Conservation (phyloP, 2,888 invertebrate species). For the Hirtodrosophila trivittata region DNA sequence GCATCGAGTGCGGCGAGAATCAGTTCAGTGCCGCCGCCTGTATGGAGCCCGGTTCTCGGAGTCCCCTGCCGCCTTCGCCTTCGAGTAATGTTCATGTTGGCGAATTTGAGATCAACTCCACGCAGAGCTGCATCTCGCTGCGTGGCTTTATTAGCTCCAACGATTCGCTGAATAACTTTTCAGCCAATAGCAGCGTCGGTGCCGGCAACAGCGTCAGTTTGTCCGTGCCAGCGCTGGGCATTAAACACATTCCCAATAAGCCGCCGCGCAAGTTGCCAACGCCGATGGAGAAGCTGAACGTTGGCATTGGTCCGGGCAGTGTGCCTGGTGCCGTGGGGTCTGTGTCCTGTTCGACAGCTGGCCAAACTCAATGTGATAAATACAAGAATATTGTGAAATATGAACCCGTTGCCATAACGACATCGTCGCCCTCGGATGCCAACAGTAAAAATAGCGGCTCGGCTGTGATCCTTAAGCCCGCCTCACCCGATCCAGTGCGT, state of each 20-base stretch:
- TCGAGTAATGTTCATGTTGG: constrained; percentile 77
- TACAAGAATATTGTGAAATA: constrained; percentile 82
- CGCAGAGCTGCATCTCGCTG: constrained; percentile 80
- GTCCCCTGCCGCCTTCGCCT: constrained; percentile 89
- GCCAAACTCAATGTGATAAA: constrained; percentile 77
- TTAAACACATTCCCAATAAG: constrained; percentile 82
- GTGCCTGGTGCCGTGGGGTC: not conserved
- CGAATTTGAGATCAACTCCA: constrained; percentile 82
- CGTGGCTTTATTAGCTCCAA: constrained; percentile 82
- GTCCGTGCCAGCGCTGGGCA: constrained; percentile 35
- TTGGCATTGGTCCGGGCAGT: constrained; percentile 3
- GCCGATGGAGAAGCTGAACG: constrained; percentile 50
- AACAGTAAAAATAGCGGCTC: constrained; percentile 77
- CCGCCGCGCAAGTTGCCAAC: constrained; percentile 82
- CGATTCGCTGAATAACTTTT: constrained; percentile 81
- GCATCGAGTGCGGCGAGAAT: constrained; percentile 89
- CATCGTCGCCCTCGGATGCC: constrained; percentile 76
- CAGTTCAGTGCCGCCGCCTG: constrained; percentile 90
- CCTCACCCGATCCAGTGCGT: constrained; percentile 66
- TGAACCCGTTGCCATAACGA: constrained; percentile 83
- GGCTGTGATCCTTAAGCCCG: constrained; percentile 80
- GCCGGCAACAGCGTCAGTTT: constrained; percentile 28
- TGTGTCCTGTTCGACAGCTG: not conserved
- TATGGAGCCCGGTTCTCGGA: constrained; percentile 92
- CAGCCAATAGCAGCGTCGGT: constrained; percentile 57